Conservation (phyloP, 2,113 vertebrate species). For the Engraulis encrasicolus region DNA sequence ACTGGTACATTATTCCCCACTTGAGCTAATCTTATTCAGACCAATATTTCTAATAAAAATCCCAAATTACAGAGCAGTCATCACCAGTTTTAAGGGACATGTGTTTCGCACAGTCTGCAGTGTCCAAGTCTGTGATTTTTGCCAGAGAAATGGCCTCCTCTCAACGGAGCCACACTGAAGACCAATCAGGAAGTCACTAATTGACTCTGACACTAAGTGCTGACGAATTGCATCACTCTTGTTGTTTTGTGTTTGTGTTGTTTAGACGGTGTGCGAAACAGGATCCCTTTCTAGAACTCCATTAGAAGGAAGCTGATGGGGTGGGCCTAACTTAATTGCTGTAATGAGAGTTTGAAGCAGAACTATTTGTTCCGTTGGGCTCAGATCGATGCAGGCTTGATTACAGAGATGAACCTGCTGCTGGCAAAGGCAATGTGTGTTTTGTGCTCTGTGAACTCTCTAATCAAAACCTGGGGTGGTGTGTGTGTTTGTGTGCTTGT, state of each 20-base stretch:
- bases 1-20: not conserved
- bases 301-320: constrained; percentile 26
- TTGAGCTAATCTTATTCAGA: not conserved
- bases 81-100: not conserved
- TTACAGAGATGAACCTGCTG: constrained; percentile 21
- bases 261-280: not conserved
- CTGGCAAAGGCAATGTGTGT: not conserved
- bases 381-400: constrained; percentile 30
- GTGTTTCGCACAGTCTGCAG: not conserved
- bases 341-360: constrained; percentile 33
- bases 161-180: not conserved
- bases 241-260: constrained; percentile 11
- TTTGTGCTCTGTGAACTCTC: not conserved
- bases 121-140: not conserved
- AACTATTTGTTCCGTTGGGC: constrained; percentile 27
- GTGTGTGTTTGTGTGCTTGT: constrained; percentile 8
- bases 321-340: constrained; percentile 30
- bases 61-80: not conserved
- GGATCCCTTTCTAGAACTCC: constrained; percentile 22
- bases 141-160: not conserved
- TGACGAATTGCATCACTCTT: constrained; percentile 19
- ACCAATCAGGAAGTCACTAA: not conserved
- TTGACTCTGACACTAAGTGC: constrained; percentile 15
- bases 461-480: not conserved
- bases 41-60: too few species aligned